A percentile compares a stretch with the other conserved stretches of the same genome.
phyloP scores from a whole-genome alignment of 1,140 invertebrate genomes.

The Stegodyphus dumicola region DNA sequence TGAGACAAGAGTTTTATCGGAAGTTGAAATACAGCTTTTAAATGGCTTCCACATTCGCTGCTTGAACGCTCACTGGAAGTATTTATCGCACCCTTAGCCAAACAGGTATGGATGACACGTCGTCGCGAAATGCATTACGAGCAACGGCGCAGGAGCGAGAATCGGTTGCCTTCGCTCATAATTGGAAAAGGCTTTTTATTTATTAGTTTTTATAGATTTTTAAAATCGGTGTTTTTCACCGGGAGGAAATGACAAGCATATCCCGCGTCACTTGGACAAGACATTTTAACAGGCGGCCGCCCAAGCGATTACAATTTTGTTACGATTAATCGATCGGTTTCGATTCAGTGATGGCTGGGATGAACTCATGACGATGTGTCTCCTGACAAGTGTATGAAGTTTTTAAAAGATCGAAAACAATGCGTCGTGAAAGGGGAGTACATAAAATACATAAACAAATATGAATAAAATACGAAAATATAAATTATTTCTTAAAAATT shows the following conservation, averaged over 20 bases:
- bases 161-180: background rate
- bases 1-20: background rate
- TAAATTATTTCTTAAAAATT: too few species aligned
- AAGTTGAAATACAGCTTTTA: background rate
- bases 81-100: background rate
- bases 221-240: too few species aligned
- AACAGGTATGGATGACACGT: background rate
- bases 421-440: too few species aligned
- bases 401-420: too few species aligned
- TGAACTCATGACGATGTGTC: too few species aligned
- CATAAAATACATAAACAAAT: too few species aligned
- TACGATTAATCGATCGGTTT: too few species aligned
- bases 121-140: too few species aligned
- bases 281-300: background rate
- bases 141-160: background rate
- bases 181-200: background rate
- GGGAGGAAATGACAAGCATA: background rate
- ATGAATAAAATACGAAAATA: too few species aligned
- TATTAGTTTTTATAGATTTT: background rate
- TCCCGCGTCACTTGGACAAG: background rate
- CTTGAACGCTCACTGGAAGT: background rate
- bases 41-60: background rate
- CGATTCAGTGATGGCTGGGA: too few species aligned
- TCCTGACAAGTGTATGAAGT: too few species aligned
- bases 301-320: background rate